Percentiles rank a stretch among this genome's conserved stretches.
Evolutionary conservation across 2,888 invertebrate species (phyloP).

Genomic region (Steromphala cineraria): DNA sequence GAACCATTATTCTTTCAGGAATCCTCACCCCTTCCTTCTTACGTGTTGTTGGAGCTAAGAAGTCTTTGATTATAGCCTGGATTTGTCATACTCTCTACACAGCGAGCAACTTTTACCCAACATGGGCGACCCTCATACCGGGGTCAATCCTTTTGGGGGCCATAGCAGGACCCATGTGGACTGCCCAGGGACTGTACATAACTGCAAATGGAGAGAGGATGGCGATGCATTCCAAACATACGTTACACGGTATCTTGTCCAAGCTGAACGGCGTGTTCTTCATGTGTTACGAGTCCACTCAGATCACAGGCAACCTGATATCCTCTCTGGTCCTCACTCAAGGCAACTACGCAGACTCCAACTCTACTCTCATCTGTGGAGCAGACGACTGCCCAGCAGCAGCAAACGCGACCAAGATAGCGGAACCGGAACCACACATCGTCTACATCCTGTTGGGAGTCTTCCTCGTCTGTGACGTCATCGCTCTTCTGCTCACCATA

Average conservation of each 20-base stretch:
- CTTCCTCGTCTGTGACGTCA: conserved; percentile 51
- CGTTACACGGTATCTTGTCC: conserved; percentile 50
- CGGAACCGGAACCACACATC: conserved; percentile 42
- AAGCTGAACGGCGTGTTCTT: conserved; percentile 65
- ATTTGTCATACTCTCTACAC: conserved; percentile 57
- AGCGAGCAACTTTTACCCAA: conserved; percentile 61
- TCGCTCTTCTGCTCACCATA: conserved; percentile 51
- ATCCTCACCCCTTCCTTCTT: conserved; percentile 60
- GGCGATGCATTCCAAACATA: conserved; percentile 42
- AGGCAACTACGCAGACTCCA: conserved; percentile 33
- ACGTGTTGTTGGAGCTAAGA: conserved; percentile 55
- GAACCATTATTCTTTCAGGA: conserved; percentile 62
- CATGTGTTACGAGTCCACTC: conserved; percentile 57
- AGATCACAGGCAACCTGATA: conserved; percentile 63
- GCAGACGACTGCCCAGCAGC: conserved; percentile 53
- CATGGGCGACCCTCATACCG: conserved; percentile 57
- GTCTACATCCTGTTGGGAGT: conserved; percentile 58
- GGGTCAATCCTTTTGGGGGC: conserved; percentile 61
- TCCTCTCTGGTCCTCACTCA: conserved; percentile 60
- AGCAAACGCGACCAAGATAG: conserved; percentile 31
- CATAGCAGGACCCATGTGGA: conserved; percentile 66
- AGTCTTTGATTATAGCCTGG: conserved; percentile 56
- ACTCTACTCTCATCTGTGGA: conserved; percentile 45
- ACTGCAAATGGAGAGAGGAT: conserved; percentile 55
- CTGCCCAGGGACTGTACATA: conserved; percentile 63